Percentiles rank a stretch among this genome's conserved stretches.
These are phyloP conservation scores for Zhengitettix transpicula DNA, from an alignment of 2,888 invertebrate species.

Conservation along the genomic window DNA sequence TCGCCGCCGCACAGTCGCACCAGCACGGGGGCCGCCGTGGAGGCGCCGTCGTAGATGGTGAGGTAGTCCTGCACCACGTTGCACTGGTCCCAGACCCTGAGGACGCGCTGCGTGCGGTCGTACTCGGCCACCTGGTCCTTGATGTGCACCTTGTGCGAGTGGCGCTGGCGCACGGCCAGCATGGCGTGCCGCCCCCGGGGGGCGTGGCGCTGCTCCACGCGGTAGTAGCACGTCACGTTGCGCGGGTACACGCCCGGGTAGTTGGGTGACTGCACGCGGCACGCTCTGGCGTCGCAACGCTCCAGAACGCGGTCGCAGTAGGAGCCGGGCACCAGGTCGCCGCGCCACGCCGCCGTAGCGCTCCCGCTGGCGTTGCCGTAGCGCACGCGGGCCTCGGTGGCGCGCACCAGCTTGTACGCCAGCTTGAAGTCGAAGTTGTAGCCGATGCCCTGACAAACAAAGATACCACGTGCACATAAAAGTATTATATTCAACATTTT, in stretches of 20 bases:
- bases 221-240: conserved; percentile 68
- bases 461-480: too few relatives aligned
- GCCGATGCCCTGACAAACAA: conserved; percentile 57
- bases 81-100: conserved; percentile 68
- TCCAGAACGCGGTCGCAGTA: conserved; percentile 68
- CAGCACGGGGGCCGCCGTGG: conserved; percentile 44
- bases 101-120: conserved; percentile 54
- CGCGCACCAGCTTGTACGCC: conserved; percentile 65
- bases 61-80: conserved; percentile 67
- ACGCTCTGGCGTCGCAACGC: conserved; percentile 51
- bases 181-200: conserved; percentile 58
- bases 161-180: conserved; percentile 56
- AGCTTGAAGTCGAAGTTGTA: conserved; percentile 72
- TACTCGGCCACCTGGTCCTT: conserved; percentile 63
- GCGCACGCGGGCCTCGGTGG: conserved; percentile 56
- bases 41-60: conserved; percentile 64
- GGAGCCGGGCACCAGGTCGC: conserved; percentile 54
- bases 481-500: too few relatives aligned
- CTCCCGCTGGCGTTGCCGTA: conserved; percentile 61
- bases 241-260: conserved; percentile 75
- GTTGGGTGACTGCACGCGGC: conserved; percentile 74
- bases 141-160: conserved; percentile 62
- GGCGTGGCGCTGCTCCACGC: conserved; percentile 37
- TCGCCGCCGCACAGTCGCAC: conserved; percentile 70
- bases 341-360: conserved; percentile 54